Conservation (phyloP, 2,113 vertebrate genomes). For the Illadopsis cleaveri region DNA sequence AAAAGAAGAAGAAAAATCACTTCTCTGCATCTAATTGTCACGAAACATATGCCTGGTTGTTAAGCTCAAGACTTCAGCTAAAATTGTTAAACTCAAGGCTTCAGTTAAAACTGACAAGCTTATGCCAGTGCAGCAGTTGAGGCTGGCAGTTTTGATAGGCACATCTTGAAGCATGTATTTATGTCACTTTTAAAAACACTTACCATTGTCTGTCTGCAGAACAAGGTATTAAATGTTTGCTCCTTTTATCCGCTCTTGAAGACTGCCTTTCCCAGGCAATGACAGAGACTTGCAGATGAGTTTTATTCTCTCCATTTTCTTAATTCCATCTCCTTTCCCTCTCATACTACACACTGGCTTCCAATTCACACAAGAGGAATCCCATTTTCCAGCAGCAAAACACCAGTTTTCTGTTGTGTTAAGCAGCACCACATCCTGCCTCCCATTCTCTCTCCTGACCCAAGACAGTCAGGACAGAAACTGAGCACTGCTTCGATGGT, state of each 20-base stretch:
- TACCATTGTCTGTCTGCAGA: neutral
- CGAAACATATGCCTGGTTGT: neutral
- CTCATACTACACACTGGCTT: neutral
- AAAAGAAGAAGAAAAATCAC: neutral
- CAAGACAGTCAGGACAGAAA: neutral
- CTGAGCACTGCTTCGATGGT: rapidly evolving
- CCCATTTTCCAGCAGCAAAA: neutral
- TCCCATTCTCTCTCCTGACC: neutral
- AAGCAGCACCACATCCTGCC: neutral
- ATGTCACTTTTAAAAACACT: neutral
- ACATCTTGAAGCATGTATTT: neutral
- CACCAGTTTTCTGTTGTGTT: neutral
- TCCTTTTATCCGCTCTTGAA: neutral
- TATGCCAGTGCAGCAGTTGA: neutral
- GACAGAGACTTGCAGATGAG: neutral
- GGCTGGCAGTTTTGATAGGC: neutral
- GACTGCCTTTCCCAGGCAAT: neutral
- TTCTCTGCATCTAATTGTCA: neutral
- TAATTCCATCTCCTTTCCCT: neutral
- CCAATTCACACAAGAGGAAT: neutral
- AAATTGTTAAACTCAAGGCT: neutral
- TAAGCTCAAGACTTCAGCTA: neutral
- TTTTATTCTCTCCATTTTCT: neutral
- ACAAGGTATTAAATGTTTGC: neutral
- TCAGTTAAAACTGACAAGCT: neutral